Percentiles rank a stretch among this genome's conserved stretches.
phyloP scores from a whole-genome alignment of 2,888 invertebrate genomes.

The Hirudinaria manillensis region DNA sequence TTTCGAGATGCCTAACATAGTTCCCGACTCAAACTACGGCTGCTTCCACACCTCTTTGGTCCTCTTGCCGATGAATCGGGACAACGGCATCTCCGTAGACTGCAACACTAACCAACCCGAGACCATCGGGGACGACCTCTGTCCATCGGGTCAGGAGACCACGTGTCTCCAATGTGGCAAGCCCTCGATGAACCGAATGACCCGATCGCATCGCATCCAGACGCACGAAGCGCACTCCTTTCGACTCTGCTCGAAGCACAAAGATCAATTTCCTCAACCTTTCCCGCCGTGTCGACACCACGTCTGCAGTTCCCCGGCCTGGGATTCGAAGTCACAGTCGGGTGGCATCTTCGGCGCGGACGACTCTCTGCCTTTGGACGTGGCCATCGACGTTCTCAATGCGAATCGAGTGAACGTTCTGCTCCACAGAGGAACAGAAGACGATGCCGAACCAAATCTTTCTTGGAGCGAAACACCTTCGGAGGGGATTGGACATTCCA shows the following conservation, averaged over 20 bases:
- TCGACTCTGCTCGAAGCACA: not conserved
- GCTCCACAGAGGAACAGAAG: too few relatives aligned
- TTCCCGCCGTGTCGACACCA: not conserved
- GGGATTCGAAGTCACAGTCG: not conserved
- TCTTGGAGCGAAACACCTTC: too few relatives aligned
- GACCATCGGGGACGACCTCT: not conserved
- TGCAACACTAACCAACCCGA: not conserved
- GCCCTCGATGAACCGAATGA: not conserved
- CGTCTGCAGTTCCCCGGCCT: not conserved
- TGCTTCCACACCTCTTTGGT: constrained; percentile 12
- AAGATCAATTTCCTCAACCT: not conserved
- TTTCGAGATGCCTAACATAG: not conserved
- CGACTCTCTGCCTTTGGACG: not conserved
- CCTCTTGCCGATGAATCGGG: not conserved
- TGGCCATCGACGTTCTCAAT: not conserved
- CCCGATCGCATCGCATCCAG: not conserved
- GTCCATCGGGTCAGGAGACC: not conserved
- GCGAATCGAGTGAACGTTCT: not conserved
- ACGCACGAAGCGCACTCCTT: not conserved
- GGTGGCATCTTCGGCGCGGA: not conserved
- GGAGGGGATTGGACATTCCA: too few relatives aligned
- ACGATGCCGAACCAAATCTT: too few relatives aligned
- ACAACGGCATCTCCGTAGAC: not conserved
- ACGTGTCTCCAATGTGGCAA: not conserved
- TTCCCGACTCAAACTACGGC: not conserved